These are phyloP conservation scores for Dione juno DNA, from an alignment of 2,888 invertebrate genomes.

Conservation along the genomic window DNA sequence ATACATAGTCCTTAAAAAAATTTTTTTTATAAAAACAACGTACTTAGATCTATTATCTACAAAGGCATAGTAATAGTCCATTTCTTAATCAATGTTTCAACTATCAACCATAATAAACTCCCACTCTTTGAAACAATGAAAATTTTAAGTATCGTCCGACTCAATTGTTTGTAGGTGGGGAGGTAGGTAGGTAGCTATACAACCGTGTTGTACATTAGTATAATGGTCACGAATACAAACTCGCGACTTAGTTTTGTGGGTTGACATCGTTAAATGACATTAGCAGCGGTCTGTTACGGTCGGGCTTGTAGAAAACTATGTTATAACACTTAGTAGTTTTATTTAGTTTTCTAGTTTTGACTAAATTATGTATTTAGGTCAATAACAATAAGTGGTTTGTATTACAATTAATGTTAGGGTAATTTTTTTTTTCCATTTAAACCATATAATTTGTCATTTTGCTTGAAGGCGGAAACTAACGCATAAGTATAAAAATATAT, in stretches of 20 bases:
- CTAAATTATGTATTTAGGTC: background rate
- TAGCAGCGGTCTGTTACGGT: conserved; percentile 9
- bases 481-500: background rate
- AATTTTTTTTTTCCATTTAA: too few species aligned
- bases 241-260: conserved; percentile 25
- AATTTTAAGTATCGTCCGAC: background rate
- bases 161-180: background rate
- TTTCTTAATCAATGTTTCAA: conserved; percentile 10
- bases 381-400: background rate
- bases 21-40: too few species aligned
- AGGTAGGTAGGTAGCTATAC: background rate
- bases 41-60: too few species aligned
- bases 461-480: too few species aligned
- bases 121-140: conserved; percentile 11
- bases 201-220: conserved; percentile 30
- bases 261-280: conserved; percentile 23
- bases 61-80: background rate
- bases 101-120: background rate
- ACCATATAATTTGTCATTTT: too few species aligned
- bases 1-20: too few species aligned
- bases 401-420: too few species aligned
- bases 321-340: background rate
- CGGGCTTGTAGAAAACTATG: background rate
- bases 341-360: background rate
- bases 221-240: conserved; percentile 38